Percentiles rank a stretch among this genome's conserved stretches.
phyloP scores from a whole-genome alignment of 2,888 invertebrate genomes.

The Chrysina gloriosa region DNA sequence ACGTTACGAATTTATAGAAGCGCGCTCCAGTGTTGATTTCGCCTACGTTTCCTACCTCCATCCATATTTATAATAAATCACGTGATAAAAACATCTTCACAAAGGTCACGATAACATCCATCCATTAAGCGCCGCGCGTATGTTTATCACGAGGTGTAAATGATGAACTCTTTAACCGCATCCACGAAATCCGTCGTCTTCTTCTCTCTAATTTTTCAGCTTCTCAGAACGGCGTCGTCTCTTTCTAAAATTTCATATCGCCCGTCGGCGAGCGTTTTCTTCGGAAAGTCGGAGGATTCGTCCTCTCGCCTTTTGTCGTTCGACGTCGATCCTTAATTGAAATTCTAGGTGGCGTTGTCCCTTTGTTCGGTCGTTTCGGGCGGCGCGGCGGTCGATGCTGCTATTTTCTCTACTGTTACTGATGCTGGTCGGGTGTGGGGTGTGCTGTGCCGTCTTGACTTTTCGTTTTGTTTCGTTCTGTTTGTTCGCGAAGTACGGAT shows the following conservation, averaged over 20 bases:
- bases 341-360: conserved; percentile 25
- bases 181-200: background rate
- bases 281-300: background rate
- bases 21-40: too few relatives aligned
- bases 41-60: too few relatives aligned
- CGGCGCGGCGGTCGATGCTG: too few relatives aligned
- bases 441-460: too few relatives aligned
- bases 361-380: conserved; percentile 9
- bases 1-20: too few relatives aligned
- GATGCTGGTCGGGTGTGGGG: too few relatives aligned
- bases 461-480: too few relatives aligned
- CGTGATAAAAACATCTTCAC: background rate
- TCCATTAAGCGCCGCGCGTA: background rate
- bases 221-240: background rate
- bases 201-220: background rate
- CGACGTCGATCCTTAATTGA: conserved; percentile 19
- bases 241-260: conserved; percentile 22
- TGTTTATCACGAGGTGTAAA: too few relatives aligned
- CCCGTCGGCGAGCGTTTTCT: background rate
- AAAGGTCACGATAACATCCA: background rate
- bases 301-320: background rate
- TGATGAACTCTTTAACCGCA: background rate
- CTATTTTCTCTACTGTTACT: too few relatives aligned
- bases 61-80: too few relatives aligned
- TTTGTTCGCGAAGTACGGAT: too few relatives aligned